Percentiles rank a stretch among this genome's conserved stretches.
Conservation (phyloP, 2,888 invertebrate genomes). For the Andricus quercusramuli region DNA sequence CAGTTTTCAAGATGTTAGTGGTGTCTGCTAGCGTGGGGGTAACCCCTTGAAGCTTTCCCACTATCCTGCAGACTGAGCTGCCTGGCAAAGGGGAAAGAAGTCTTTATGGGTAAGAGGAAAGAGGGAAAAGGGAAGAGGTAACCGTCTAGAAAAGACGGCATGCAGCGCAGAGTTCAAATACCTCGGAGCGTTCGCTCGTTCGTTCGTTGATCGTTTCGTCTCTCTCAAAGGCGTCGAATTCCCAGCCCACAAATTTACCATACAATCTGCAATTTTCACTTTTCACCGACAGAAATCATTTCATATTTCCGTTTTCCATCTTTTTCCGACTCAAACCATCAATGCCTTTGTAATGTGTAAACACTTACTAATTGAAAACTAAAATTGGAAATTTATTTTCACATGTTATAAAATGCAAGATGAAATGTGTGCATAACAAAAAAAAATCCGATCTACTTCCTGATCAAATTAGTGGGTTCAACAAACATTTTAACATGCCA, state of each 20-base stretch:
- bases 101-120: constrained; percentile 36
- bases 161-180: constrained; percentile 67
- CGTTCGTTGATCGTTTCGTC: constrained; percentile 54
- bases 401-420: too few species aligned
- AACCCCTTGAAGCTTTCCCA: constrained; percentile 27
- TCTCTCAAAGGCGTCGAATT: constrained; percentile 56
- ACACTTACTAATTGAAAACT: background rate
- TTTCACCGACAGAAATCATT: constrained; percentile 52
- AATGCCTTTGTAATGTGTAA: background rate
- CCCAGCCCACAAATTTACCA: constrained; percentile 43
- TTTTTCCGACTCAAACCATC: background rate
- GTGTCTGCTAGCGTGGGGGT: constrained; percentile 33
- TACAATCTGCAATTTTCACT: constrained; percentile 57
- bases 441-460: too few species aligned
- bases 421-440: too few species aligned
- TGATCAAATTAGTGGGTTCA: too few species aligned
- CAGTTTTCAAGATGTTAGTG: background rate
- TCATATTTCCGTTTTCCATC: background rate
- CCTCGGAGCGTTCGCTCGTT: constrained; percentile 49
- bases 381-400: background rate
- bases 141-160: constrained; percentile 55
- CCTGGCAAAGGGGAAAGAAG: constrained; percentile 10
- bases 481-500: too few species aligned
- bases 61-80: background rate
- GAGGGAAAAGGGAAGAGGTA: constrained; percentile 51